Conservation (phyloP, 1,140 invertebrate species). For the Trigoniulus corallinus region DNA sequence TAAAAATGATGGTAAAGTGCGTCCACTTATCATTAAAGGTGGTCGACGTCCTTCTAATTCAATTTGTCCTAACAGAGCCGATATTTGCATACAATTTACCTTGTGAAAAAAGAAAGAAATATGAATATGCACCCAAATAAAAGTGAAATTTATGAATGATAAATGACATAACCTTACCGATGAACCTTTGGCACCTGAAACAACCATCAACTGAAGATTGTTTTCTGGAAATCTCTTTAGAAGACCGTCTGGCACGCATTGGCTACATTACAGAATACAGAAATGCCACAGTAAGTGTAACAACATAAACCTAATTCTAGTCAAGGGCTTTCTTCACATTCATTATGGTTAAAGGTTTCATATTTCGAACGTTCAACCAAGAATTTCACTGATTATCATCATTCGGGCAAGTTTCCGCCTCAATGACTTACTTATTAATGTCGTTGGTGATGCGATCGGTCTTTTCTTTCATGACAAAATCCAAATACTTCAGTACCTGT, state of each 20-base stretch:
- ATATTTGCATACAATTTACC: conserved; percentile 96
- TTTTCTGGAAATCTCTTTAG: conserved; percentile 79
- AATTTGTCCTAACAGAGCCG: conserved; percentile 90
- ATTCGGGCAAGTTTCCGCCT: background rate
- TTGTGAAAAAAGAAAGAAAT: conserved; percentile 9
- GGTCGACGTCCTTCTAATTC: conserved; percentile 95
- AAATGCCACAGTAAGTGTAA: too few species aligned
- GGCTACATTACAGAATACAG: too few species aligned
- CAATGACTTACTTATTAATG: conserved; percentile 55
- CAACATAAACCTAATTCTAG: too few species aligned
- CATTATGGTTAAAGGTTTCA: too few species aligned
- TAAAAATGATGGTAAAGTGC: conserved; percentile 81
- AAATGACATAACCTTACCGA: conserved; percentile 29
- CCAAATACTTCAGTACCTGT: conserved; percentile 58
- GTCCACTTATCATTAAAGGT: conserved; percentile 82
- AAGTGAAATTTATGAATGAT: background rate
- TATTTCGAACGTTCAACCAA: background rate
- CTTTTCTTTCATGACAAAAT: conserved; percentile 66
- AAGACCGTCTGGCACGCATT: conserved; percentile 63
- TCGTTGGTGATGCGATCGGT: conserved; percentile 73
- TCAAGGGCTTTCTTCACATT: too few species aligned
- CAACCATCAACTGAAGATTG: conserved; percentile 93
- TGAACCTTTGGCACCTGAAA: conserved; percentile 95
- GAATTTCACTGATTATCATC: background rate
- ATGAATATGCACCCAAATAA: background rate